These are phyloP conservation scores for Germaria angustata DNA, from an alignment of 2,888 invertebrate species.

Conservation along the genomic window DNA sequence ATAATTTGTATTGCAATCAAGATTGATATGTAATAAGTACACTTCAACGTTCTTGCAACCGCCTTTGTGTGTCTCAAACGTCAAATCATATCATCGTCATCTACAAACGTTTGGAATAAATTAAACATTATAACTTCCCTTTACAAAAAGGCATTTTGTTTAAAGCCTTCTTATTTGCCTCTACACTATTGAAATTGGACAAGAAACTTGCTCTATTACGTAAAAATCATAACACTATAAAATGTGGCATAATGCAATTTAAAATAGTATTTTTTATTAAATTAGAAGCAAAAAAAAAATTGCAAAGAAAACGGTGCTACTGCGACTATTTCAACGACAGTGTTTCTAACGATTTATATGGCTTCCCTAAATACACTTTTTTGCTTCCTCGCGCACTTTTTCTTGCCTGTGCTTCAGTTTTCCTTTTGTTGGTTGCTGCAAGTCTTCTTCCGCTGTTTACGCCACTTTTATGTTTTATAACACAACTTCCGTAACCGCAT, in stretches of 20 bases:
- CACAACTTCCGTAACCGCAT: constrained; percentile 72
- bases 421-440: constrained; percentile 43
- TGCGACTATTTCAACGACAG: constrained; percentile 3
- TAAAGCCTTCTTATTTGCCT: neutral
- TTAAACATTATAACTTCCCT: constrained; percentile 40
- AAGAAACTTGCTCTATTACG: neutral
- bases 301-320: neutral
- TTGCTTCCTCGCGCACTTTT: neutral
- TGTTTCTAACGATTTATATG: constrained; percentile 50
- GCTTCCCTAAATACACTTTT: constrained; percentile 27
- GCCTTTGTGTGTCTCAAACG: neutral
- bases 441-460: constrained; percentile 69
- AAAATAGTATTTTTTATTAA: constrained; percentile 40
- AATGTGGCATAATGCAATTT: constrained; percentile 46
- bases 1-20: too few relatives aligned
- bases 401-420: neutral
- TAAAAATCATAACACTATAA: constrained; percentile 29
- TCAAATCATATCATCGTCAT: neutral
- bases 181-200: neutral
- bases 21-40: too few relatives aligned
- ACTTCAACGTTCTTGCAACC: neutral
- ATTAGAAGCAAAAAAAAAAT: neutral
- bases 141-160: constrained; percentile 51
- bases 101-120: constrained; percentile 36
- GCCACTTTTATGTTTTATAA: constrained; percentile 76